phyloP scores from a whole-genome alignment of 2,888 invertebrate genomes.

The Drosophila borborema region DNA sequence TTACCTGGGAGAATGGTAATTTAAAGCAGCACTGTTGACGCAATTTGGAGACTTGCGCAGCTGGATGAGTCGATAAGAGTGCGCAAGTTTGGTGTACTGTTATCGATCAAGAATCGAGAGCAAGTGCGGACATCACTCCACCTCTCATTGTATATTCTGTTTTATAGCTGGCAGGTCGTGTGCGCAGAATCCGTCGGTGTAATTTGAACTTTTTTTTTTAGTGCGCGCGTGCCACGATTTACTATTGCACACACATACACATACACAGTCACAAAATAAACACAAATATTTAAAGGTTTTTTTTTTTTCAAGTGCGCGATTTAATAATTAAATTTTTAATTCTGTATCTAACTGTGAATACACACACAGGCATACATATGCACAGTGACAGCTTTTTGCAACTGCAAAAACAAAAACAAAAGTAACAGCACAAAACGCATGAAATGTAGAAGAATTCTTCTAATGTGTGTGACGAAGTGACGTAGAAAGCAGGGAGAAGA shows the following conservation, averaged over 20 bases:
- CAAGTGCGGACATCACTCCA: slow-evolving; percentile 8
- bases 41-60: slow-evolving; percentile 4
- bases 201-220: slow-evolving; percentile 54
- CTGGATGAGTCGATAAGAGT: slow-evolving; percentile 12
- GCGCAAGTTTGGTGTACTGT: not conserved
- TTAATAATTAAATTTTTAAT: slow-evolving; percentile 9
- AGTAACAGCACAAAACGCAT: slow-evolving; percentile 33
- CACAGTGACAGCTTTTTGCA: slow-evolving; percentile 26
- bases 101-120: slow-evolving; percentile 23
- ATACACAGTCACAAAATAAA: slow-evolving; percentile 47
- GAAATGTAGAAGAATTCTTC: slow-evolving; percentile 70
- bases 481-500: slow-evolving; percentile 41
- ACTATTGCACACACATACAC: slow-evolving; percentile 43
- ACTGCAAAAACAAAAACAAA: slow-evolving; percentile 15
- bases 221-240: slow-evolving; percentile 62
- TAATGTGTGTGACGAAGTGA: slow-evolving; percentile 73
- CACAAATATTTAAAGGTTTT: slow-evolving; percentile 26
- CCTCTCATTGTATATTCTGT: slow-evolving; percentile 52
- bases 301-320: slow-evolving; percentile 58
- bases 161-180: slow-evolving; percentile 51
- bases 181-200: slow-evolving; percentile 56
- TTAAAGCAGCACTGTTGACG: slow-evolving; percentile 19
- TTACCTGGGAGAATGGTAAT: no score
- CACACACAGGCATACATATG: not conserved
- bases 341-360: slow-evolving; percentile 12